These are phyloP conservation scores for Gallinago paraguaiae DNA, from an alignment of 2,113 vertebrate genomes.

Conservation along the genomic window DNA sequence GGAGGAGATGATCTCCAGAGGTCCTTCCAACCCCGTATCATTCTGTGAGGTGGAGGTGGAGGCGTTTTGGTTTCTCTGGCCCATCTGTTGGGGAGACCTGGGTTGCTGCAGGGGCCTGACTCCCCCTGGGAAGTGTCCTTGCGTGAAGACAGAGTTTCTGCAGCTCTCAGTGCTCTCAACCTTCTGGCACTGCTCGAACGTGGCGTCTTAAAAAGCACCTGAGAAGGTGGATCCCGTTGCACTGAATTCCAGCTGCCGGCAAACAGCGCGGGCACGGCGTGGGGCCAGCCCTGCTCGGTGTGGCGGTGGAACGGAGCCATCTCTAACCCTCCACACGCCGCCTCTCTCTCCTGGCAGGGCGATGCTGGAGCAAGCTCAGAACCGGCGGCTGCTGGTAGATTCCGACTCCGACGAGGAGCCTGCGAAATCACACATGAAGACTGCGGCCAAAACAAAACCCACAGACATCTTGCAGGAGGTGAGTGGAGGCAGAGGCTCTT, in stretches of 20 bases:
- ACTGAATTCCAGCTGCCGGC: not conserved
- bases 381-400: conserved; percentile 80
- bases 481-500: not conserved
- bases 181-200: not conserved
- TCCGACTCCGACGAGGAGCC: conserved; percentile 82
- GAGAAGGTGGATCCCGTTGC: not conserved
- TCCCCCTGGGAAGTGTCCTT: not conserved
- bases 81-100: not conserved
- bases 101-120: not conserved
- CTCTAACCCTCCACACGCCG: rapidly evolving
- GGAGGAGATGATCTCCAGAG: too few species aligned
- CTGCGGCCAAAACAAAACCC: conserved; percentile 32
- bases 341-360: conserved; percentile 66
- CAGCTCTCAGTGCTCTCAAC: rapidly evolving
- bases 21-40: too few species aligned
- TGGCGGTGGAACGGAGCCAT: rapidly evolving
- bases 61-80: too few species aligned
- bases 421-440: rapidly evolving
- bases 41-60: too few species aligned
- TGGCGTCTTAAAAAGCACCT: not conserved
- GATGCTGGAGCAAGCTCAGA: conserved; percentile 83
- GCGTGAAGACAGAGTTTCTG: rapidly evolving
- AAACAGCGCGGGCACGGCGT: rapidly evolving
- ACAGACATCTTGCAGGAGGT: conserved; percentile 87
- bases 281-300: rapidly evolving